Base-by-base conservation (phyloP, 2,797 vertebrate species). In the Falco columbarius region DNA sequence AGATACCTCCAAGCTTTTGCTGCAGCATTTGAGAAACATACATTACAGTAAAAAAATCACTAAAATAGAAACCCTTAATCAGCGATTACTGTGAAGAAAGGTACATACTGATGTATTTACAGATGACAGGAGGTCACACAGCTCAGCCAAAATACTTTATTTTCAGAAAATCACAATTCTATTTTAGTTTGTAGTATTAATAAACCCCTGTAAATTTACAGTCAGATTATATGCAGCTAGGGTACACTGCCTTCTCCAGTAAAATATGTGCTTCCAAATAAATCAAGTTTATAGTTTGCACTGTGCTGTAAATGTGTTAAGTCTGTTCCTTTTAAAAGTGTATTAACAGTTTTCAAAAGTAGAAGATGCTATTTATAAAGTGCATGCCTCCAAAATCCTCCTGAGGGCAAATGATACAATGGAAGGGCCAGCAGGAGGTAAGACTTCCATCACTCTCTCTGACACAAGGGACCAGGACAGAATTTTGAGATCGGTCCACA, bases 1-100 rank as follows among this genome's bases (percentile, higher is more conserved):
- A 70, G 23, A 30, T 47, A 56, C 47, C 49, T 87, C 51, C 34
- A 38, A 38, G 51, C 36, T 89, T 89, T 90, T 93, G 75, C 93
- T 93, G 83, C 93, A 80, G 58, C 56, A 73, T 94, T 83, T 83
- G 58, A 83, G 30, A 93, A 96, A 87, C 55, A 80, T 12, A 49
- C 2, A 63, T 71, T 76, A 82, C 59, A 59, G 82, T 61, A 71
- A 91, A 38, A 36, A 38, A 38, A 38, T 38, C 36, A 67, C 70
- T 79, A 81, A 96, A 96, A 90, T 59, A 97, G 72, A 90, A 96
- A 91, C 17, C 72, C 95, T 96, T 92, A 79, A 94, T 87, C 94
- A 96, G 90, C 77, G 1, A 71, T 92, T 86, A 90, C 83, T 93
- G 44, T 61, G 63, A 74, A 95, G 81, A 38, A 93, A 91, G 89